These are phyloP conservation scores for Sicus ferrugineus DNA, from an alignment of 2,888 invertebrate genomes.

Conservation along the genomic window DNA sequence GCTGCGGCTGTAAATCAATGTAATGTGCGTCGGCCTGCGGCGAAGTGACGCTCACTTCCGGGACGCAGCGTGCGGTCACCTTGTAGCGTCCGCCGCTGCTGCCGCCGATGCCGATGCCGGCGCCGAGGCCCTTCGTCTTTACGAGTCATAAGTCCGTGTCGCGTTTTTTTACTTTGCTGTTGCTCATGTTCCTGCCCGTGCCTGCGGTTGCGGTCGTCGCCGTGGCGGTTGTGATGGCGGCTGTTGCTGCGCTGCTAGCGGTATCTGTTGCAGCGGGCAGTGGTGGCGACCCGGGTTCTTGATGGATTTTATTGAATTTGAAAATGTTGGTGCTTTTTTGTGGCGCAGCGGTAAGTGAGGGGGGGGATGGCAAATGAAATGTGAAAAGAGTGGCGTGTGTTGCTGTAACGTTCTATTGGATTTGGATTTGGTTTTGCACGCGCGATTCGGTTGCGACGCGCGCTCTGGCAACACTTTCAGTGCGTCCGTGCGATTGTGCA, in stretches of 20 bases:
- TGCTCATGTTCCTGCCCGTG: slow-evolving; percentile 51
- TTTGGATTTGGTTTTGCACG: slow-evolving; percentile 10
- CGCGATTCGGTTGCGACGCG: not conserved
- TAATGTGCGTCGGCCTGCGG: slow-evolving; percentile 50
- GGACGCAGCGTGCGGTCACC: slow-evolving; percentile 63
- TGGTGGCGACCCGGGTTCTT: slow-evolving; percentile 35
- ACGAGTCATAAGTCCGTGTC: slow-evolving; percentile 66
- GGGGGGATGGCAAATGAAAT: slow-evolving; percentile 12
- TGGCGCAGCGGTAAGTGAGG: not conserved
- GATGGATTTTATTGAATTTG: slow-evolving; percentile 43
- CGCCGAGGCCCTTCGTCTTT: slow-evolving; percentile 52
- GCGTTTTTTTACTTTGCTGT: slow-evolving; percentile 63
- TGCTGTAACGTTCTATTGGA: slow-evolving; percentile 12
- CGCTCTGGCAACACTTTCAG: slow-evolving; percentile 19
- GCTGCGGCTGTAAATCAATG: slow-evolving; percentile 38
- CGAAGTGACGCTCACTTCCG: slow-evolving; percentile 63
- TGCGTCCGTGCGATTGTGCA: slow-evolving; percentile 26
- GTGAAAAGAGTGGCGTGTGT: slow-evolving; percentile 12
- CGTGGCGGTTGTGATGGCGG: not conserved
- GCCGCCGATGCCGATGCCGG: slow-evolving; percentile 50
- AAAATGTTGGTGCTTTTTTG: slow-evolving; percentile 41
- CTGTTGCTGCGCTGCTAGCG: slow-evolving; percentile 33
- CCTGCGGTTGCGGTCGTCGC: slow-evolving; percentile 44
- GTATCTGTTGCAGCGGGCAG: slow-evolving; percentile 27
- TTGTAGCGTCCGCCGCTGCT: slow-evolving; percentile 62